Evolutionary conservation across 2,888 invertebrate species (phyloP), one percentile per base, ranked within the genome.

Genomic region (Timema cristinae): DNA sequence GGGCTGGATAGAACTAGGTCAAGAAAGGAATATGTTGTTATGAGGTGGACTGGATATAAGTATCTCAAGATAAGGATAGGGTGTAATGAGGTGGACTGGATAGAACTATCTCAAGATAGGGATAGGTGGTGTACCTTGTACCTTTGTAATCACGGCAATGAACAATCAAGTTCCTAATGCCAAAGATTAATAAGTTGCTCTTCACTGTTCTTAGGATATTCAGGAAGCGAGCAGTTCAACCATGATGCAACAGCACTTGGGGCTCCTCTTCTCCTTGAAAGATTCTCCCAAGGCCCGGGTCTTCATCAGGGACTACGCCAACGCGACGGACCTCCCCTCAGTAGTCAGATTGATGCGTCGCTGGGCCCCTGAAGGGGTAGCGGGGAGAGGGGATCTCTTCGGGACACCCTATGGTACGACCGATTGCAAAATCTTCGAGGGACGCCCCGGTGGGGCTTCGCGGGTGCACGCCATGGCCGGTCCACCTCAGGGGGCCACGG

Each of bases 271-370:
- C n/a, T n/a, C 47, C 6, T 48, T 13, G 9, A 32, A 85, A 59
- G 80, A 82, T 68, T 81, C 82, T 2, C 83, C 87, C 0, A 77
- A 86, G 63, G 85, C 86, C 7, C 79, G 82, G 56, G 85, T 87
- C 59, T 85, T 87, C 78, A 79, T 80, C 73, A 77, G 86, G 51
- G 87, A 87, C 77, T 85, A 88, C 56, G 76, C 76, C 61, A 88
- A 86, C 70, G 86, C 89, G 8, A 83, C 80, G 7, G 86, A 86
- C 77, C 77, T 88, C 48, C 81, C 84, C n/a, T 81, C 86, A 13
- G 84, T 90, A 80, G 84, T 84, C 66, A 76, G 79, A 47, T 77
- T 85, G 52, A 85, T 86, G 84, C 79, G 87, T 72, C 89, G 88
- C 79, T 87, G 13, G 47, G n/a, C 6, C 47, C 47, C 63, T 47